These are phyloP conservation scores for Mastomys coucha DNA, from an alignment of 2,113 vertebrate genomes.

Conservation along the genomic window DNA sequence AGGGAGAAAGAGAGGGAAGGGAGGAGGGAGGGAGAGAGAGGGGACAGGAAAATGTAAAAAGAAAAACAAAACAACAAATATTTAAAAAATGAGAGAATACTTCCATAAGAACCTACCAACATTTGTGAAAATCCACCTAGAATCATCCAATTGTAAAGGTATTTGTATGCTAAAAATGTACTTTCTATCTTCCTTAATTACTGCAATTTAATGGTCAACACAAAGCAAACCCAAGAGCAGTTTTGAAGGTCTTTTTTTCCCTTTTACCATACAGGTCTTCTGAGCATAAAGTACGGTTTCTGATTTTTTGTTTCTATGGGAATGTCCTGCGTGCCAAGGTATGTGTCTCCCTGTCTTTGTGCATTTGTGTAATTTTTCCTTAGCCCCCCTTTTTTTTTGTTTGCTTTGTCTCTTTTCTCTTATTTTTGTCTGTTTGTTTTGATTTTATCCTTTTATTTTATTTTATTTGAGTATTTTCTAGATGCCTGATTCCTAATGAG, in stretches of 20 bases:
- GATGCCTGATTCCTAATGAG: neutral
- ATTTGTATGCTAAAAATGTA: conserved; percentile 27
- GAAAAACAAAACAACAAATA: neutral
- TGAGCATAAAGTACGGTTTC: neutral
- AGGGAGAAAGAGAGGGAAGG: no score
- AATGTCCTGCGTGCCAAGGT: neutral
- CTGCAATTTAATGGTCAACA: neutral
- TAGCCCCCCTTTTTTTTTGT: neutral
- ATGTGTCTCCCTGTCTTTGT: neutral
- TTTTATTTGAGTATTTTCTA: neutral
- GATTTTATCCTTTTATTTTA: neutral
- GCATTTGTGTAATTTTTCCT: neutral
- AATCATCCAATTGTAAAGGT: conserved; percentile 27
- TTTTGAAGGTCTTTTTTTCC: neutral
- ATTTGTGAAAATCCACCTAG: neutral
- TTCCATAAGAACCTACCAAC: neutral
- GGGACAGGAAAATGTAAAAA: neutral
- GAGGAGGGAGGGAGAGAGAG: no score
- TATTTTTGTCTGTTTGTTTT: neutral
- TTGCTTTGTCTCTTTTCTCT: neutral
- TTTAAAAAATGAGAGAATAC: neutral
- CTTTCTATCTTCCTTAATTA: neutral
- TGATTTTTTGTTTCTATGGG: no score
- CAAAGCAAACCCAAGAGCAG: neutral
- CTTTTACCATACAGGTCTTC: neutral